Percentiles rank a stretch among this genome's conserved stretches.
Conservation (phyloP, 2,113 vertebrate species). For the Myiozetetes cayanensis region DNA sequence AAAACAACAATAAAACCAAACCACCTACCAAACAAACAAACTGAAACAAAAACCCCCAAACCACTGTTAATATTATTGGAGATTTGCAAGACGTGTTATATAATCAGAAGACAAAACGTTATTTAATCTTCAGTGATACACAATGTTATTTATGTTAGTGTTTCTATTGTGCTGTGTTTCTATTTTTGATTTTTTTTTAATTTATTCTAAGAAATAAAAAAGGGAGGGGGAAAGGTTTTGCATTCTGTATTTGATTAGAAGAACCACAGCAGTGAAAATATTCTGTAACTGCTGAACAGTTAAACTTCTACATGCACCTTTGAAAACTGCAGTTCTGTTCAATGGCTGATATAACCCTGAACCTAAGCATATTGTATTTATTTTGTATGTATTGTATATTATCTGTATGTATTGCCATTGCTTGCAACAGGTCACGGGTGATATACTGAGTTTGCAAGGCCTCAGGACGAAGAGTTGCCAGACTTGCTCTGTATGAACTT, state of each 20-base stretch:
- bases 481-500: background rate
- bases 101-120: background rate
- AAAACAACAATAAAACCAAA: background rate
- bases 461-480: background rate
- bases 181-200: background rate
- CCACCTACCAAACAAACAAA: too few species aligned
- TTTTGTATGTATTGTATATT: background rate
- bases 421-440: background rate
- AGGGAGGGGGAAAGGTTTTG: fast-evolving
- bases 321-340: background rate
- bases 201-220: background rate
- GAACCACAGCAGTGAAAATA: background rate
- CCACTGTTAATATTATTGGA: background rate
- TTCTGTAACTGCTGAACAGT: background rate
- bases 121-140: background rate
- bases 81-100: background rate
- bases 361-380: background rate
- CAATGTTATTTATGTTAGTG: background rate
- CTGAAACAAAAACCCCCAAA: background rate
- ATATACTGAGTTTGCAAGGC: background rate
- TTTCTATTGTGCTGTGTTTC: background rate
- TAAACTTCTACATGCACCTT: background rate
- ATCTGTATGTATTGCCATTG: background rate
- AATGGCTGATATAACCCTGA: background rate
- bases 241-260: background rate